Evolutionary conservation across 2,113 vertebrate genomes (phyloP).

Genomic region (Raja brachyura): DNA sequence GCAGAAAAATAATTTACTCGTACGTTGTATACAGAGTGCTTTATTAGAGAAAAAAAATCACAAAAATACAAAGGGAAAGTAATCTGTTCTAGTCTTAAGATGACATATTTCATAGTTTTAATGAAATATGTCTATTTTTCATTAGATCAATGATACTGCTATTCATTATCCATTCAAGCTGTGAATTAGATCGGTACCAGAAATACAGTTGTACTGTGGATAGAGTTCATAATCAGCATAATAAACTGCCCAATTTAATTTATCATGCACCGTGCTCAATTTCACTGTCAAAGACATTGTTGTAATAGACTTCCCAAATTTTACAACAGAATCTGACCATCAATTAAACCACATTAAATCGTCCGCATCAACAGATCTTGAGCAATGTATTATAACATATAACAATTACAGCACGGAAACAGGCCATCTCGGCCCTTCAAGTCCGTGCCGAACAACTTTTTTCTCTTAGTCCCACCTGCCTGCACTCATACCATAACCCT

Average conservation of each 20-base stretch:
- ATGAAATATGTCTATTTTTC: conserved; percentile 27
- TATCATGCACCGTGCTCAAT: not conserved
- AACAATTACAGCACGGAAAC: no score
- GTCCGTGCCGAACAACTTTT: no score
- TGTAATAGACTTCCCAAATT: not conserved
- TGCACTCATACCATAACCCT: no score
- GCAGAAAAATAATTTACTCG: not conserved
- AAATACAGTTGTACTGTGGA: not conserved
- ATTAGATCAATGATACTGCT: not conserved
- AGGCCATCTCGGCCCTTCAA: no score
- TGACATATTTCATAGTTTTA: not conserved
- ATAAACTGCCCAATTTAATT: not conserved
- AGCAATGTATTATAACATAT: no score
- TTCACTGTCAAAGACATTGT: not conserved
- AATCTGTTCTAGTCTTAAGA: not conserved
- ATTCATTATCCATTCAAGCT: not conserved
- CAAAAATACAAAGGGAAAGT: not conserved
- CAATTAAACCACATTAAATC: conserved; percentile 10
- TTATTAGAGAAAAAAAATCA: no score
- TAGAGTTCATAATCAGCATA: not conserved
- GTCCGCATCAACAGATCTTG: not conserved
- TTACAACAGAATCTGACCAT: conserved; percentile 16
- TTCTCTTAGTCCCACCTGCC: no score
- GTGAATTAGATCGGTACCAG: not conserved
- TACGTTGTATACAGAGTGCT: not conserved